Evolutionary conservation across 2,113 vertebrate genomes (phyloP).

Genomic region (Megaceryle maxima): DNA sequence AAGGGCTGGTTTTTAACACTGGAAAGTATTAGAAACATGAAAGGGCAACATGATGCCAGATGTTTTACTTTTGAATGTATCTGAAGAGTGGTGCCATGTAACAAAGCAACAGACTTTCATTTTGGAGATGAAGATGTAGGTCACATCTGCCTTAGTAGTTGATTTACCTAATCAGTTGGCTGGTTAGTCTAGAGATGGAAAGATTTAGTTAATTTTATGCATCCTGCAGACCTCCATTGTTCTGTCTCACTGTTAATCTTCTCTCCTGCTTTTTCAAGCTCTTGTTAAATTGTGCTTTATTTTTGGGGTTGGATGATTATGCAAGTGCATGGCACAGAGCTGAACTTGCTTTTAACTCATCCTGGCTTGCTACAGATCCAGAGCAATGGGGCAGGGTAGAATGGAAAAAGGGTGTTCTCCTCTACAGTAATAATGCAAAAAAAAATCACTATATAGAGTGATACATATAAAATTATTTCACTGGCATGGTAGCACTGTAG

Average conservation of each 20-base stretch:
- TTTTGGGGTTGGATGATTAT: neutral
- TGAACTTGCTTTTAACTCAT: neutral
- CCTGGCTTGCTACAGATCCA: neutral
- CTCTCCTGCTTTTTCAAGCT: neutral
- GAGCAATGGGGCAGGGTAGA: neutral
- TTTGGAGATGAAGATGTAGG: neutral
- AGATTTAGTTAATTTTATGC: neutral
- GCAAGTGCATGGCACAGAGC: neutral
- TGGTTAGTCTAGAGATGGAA: neutral
- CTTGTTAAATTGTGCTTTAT: neutral
- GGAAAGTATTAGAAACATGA: neutral
- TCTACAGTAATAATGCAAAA: neutral
- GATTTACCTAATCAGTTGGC: neutral
- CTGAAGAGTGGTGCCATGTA: neutral
- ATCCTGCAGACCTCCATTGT: neutral
- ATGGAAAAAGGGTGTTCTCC: neutral
- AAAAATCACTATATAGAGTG: neutral
- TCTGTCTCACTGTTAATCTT: neutral
- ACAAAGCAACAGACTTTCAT: neutral
- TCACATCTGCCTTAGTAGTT: neutral
- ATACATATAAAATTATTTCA: neutral
- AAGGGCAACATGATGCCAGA: neutral
- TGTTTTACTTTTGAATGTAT: neutral
- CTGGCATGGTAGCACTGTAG: neutral
- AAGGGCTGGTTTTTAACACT: neutral